These are phyloP conservation scores for Okamejei kenojei DNA, from an alignment of 2,797 vertebrate species.

Conservation along the genomic window DNA sequence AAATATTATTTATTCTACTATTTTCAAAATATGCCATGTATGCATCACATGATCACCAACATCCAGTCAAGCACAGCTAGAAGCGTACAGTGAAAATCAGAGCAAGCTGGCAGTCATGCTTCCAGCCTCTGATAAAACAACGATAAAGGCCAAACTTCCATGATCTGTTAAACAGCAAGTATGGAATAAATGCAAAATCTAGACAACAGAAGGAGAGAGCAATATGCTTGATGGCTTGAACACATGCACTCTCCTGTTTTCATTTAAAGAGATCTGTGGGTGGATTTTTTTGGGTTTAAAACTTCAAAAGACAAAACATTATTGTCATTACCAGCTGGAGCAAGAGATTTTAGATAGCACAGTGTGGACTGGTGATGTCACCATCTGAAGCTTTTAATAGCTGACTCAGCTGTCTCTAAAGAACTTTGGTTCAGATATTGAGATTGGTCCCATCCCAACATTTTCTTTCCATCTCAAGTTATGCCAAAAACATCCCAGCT, in stretches of 20 bases:
- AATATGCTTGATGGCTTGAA: neutral
- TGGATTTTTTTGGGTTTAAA: neutral
- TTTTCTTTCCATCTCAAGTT: neutral
- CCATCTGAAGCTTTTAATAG: conserved; percentile 23
- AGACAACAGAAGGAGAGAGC: neutral
- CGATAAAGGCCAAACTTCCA: neutral
- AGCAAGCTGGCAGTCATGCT: neutral
- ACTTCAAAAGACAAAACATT: conserved; percentile 29
- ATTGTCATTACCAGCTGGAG: neutral
- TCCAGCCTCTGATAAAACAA: neutral
- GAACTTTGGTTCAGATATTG: conserved; percentile 16
- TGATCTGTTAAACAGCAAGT: neutral
- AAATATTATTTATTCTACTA: neutral
- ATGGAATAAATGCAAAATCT: neutral
- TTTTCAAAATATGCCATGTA: neutral
- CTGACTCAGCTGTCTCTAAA: conserved; percentile 26
- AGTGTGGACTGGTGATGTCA: conserved; percentile 25
- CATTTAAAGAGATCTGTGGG: neutral
- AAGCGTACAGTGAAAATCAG: neutral
- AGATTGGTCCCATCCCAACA: neutral
- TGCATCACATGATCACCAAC: neutral
- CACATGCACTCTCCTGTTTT: conserved; percentile 6
- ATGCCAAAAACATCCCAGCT: neutral
- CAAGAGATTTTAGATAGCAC: conserved; percentile 12
- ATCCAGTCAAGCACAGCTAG: neutral